Base-by-base conservation (phyloP, 1,140 invertebrate genomes). In the Aphis craccivora region DNA sequence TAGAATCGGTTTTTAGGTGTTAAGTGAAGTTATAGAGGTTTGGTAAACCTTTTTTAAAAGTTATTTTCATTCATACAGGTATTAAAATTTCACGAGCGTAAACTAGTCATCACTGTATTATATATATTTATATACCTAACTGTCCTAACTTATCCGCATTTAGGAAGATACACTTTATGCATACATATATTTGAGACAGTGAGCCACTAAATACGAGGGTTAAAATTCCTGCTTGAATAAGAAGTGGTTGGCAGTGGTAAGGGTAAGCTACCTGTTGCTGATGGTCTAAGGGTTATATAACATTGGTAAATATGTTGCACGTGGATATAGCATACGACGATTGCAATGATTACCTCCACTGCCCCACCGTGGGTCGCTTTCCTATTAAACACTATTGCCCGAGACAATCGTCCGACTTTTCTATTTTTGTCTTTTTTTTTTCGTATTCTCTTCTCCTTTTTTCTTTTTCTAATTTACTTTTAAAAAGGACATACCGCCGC, bases 391-490 rank as follows among this genome's bases (percentile, higher is more conserved):
- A 89, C 40, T 53, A 83, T 53, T 51, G 91, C 45, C 35, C 48
- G 37, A 93, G 91, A 93, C 91, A 93, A 93, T 93, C 91, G 91
- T 93, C 35, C 67, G 91, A 93, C 91, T 93, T 93, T 84, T 93
- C 81, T 93, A 93, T 93, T 93, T 92, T 84, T 53, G 81, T 93
- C 76, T 93, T 93, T 93, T 93, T 93, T 83, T 92, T 84, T 22
- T 84, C 40, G 45, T 60, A 48, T 45, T 90, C 53, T 30, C 37
- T 90, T 43, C 37, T 67, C 55, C n/a, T 53, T 53, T 53, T 60
- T 40, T 84, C 81, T 84, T 93, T 92, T 93, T 93, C 91, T 93
- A 93, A 93, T 93, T 93, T 93, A 93, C 91, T 93, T 93, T 93
- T 93, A 55, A 93, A 93, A 93, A 93, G 91, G 91, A 93, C 81